These are phyloP conservation scores for Ichneumoninae sp. DNA, from an alignment of 2,888 invertebrate species.

Conservation along the genomic window DNA sequence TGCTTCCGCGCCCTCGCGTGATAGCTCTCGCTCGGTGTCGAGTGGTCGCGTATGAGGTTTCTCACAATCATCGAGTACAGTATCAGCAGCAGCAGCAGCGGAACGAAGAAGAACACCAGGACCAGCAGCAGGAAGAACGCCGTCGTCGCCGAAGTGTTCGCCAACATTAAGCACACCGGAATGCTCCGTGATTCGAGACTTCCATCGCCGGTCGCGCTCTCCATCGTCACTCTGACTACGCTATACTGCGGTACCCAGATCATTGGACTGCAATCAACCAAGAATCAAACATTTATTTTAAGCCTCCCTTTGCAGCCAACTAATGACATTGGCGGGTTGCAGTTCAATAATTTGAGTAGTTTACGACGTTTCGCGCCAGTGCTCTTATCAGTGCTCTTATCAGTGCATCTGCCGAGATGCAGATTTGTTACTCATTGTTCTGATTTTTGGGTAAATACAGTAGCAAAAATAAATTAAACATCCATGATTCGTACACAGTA, in stretches of 20 bases:
- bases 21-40: conserved; percentile 90
- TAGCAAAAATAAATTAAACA: neutral
- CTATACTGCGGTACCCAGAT: conserved; percentile 81
- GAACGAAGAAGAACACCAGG: conserved; percentile 92
- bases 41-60: conserved; percentile 90
- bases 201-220: conserved; percentile 87
- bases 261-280: conserved; percentile 90
- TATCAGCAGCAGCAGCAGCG: conserved; percentile 91
- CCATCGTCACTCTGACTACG: conserved; percentile 75
- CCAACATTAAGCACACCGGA: conserved; percentile 92
- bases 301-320: neutral
- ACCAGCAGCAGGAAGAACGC: conserved; percentile 92
- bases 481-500: neutral
- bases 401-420: neutral
- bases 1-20: conserved; percentile 91
- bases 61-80: conserved; percentile 94
- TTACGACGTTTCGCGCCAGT: neutral
- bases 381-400: neutral
- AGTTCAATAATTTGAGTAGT: conserved; percentile 71
- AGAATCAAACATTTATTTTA: conserved; percentile 74
- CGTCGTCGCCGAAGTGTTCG: conserved; percentile 90
- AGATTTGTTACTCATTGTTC: neutral
- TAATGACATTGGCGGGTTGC: conserved; percentile 66
- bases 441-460: too few relatives aligned
- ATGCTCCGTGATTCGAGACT: conserved; percentile 86